Evolutionary conservation across 2,888 invertebrate species (phyloP), one percentile per base, ranked within the genome.

Genomic region (Biston stratarius): DNA sequence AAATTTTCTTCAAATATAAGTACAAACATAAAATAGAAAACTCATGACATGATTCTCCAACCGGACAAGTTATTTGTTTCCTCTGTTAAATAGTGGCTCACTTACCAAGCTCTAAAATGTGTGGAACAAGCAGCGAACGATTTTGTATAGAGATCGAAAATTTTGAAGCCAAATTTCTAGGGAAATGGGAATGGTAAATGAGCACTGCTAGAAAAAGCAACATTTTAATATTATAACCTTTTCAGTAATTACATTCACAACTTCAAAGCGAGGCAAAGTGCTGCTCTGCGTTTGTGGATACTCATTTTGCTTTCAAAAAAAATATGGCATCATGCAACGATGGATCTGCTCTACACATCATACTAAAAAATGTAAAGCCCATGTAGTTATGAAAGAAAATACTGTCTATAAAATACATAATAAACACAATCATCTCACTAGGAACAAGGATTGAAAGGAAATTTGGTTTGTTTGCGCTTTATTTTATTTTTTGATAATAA

Each of bases 281-380:
- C 36, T 45, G n/a, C 45, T 57, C 36, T 57, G 57, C 11, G 14
- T 57, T 24, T 34, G n/a, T 5, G 59, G 47, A 14, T 45, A 52
- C 52, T 12, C 40, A 11, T 56, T 61, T 12, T 38, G 52, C 10
- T 10, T 48, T 0, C 55, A 62, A 53, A 70, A 24, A 10, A 8
- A 0, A 34, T 9, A 24, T 24, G 24, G 24, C 24, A 24, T 24
- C 24, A 24, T 24, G 24, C 8, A 7, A 24, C 48, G 48, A 8
- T 53, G 53, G 53, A 15, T 53, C 10, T 53, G 53, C 11, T 78
- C 78, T 5, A 76, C 77, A 7, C 76, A 79, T 36, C 57, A 61
- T 14, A 64, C 56, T 11, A 74, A 64, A 15, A 70, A 71, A 0
- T 83, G 83, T 60, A 63, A 64, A 0, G 82, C 82, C 5, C 24